Evolutionary conservation across 2,797 vertebrate species (phyloP).

Genomic region (Alca torda): DNA sequence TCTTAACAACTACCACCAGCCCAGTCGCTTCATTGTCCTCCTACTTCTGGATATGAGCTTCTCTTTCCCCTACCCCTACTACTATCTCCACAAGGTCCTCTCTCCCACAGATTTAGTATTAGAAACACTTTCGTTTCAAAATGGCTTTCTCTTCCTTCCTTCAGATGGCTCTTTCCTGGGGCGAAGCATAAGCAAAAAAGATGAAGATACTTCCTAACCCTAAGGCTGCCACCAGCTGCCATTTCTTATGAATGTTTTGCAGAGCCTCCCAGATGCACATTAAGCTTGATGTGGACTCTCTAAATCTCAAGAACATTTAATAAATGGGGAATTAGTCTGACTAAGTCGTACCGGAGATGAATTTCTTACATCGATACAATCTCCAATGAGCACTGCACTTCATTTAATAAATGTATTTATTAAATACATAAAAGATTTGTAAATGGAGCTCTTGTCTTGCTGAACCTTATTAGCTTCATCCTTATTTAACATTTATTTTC

Average conservation of each 20-base stretch:
- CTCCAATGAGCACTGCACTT: constrained; percentile 52
- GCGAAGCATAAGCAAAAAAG: not conserved
- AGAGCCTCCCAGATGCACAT: constrained; percentile 33
- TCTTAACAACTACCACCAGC: not conserved
- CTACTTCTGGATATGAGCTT: not conserved
- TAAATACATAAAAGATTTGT: constrained; percentile 68
- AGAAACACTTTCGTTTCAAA: not conserved
- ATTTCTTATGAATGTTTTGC: not conserved
- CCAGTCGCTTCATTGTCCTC: not conserved
- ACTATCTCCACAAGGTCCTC: not conserved
- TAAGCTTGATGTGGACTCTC: constrained; percentile 49
- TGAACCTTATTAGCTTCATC: constrained; percentile 59
- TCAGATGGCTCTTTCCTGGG: not conserved
- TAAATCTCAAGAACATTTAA: constrained; percentile 62
- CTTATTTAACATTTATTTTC: constrained; percentile 67
- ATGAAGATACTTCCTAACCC: not conserved
- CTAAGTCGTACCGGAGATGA: constrained; percentile 53
- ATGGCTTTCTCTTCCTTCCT: not conserved
- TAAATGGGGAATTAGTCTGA: constrained; percentile 58
- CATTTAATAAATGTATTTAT: constrained; percentile 76
- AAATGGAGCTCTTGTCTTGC: constrained; percentile 63
- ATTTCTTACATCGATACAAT: constrained; percentile 54
- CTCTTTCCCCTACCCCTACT: not conserved
- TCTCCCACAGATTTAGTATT: not conserved
- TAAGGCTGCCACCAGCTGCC: not conserved